These are phyloP conservation scores for Dolichotis patagonum DNA, from an alignment of 2,113 vertebrate species.

Conservation along the genomic window DNA sequence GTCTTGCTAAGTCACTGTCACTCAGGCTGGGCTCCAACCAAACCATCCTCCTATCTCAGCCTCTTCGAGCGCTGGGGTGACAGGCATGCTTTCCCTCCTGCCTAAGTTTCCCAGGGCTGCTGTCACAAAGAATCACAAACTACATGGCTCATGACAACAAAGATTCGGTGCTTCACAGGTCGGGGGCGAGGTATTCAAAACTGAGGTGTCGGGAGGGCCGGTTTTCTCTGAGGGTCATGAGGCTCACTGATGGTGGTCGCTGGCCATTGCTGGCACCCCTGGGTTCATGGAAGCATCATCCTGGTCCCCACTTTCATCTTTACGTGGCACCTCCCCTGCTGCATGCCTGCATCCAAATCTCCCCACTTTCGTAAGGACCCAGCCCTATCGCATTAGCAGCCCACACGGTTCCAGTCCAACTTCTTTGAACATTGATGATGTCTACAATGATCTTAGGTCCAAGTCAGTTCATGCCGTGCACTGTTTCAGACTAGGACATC, in stretches of 20 bases:
- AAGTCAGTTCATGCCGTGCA: not conserved
- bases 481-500: not conserved
- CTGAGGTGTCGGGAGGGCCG: not conserved
- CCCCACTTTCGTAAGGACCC: not conserved
- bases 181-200: not conserved
- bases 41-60: not conserved
- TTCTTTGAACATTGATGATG: not conserved
- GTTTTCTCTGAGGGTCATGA: not conserved
- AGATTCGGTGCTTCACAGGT: not conserved
- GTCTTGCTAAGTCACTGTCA: not conserved
- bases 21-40: not conserved
- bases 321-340: too few relatives aligned
- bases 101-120: not conserved
- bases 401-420: too few relatives aligned
- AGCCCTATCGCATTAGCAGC: not conserved
- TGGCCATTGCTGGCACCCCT: too few relatives aligned
- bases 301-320: not conserved
- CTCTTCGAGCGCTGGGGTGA: not conserved
- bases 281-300: rapidly evolving
- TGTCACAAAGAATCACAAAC: not conserved
- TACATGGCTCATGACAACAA: not conserved
- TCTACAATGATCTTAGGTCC: not conserved
- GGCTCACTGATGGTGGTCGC: not conserved
- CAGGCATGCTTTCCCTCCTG: not conserved
- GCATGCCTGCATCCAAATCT: too few relatives aligned